phyloP scores from a whole-genome alignment of 2,113 vertebrate genomes.

The Periophthalmus modestus region DNA sequence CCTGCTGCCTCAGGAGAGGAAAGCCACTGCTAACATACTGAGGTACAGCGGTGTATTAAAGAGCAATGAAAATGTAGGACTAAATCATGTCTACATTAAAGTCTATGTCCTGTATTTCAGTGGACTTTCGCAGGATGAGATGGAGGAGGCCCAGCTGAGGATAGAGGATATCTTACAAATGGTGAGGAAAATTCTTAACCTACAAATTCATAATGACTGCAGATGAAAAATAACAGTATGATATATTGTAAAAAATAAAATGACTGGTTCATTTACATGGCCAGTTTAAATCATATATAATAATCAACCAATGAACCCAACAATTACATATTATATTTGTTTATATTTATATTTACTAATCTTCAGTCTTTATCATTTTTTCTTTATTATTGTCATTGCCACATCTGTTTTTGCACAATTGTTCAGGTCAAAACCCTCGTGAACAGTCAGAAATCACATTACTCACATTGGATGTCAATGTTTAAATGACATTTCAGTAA shows the following conservation, averaged over 20 bases:
- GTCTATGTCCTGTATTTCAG: conserved; percentile 59
- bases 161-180: conserved; percentile 92
- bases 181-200: conserved; percentile 76
- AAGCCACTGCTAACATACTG: conserved; percentile 95
- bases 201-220: neutral
- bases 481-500: too few relatives aligned
- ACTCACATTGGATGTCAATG: too few relatives aligned
- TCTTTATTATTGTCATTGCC: too few relatives aligned
- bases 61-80: neutral
- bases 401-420: too few relatives aligned
- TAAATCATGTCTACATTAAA: neutral
- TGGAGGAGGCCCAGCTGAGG: conserved; percentile 90
- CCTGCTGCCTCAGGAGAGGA: conserved; percentile 95
- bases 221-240: neutral
- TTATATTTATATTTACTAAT: too few relatives aligned
- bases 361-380: too few relatives aligned
- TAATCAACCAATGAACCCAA: too few relatives aligned
- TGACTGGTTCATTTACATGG: neutral
- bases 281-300: too few relatives aligned
- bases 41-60: conserved; percentile 73
- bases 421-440: too few relatives aligned
- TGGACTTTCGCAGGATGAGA: conserved; percentile 94
- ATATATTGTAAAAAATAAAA: neutral
- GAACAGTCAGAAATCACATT: too few relatives aligned
- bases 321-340: too few relatives aligned